These are phyloP conservation scores for Ochlodes sylvanus DNA, from an alignment of 2,888 invertebrate species.

Conservation along the genomic window DNA sequence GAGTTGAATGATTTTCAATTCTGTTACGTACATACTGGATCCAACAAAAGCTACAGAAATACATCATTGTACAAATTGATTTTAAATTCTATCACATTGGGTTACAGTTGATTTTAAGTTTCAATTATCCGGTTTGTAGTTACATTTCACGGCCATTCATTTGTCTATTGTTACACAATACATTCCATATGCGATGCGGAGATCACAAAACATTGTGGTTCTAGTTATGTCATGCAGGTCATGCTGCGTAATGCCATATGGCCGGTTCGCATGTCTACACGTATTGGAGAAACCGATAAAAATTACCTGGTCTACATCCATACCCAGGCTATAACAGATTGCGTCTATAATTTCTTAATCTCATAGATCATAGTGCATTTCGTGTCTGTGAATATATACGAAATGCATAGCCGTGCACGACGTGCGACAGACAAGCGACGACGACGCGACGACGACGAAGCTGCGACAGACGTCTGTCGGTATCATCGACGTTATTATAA, in stretches of 20 bases:
- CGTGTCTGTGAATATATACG: too few species aligned
- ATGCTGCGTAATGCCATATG: constrained; percentile 10
- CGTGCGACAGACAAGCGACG: too few species aligned
- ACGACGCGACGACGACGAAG: too few species aligned
- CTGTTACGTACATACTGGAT: background rate
- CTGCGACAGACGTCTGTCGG: too few species aligned
- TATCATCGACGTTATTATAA: too few species aligned
- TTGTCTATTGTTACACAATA: constrained; percentile 27
- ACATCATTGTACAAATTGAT: background rate
- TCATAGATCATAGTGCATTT: too few species aligned
- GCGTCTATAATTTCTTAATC: too few species aligned
- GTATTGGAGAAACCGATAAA: background rate
- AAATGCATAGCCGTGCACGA: too few species aligned
- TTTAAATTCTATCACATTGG: background rate
- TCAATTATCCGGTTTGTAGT: background rate
- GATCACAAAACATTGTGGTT: constrained; percentile 13
- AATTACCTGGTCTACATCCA: background rate
- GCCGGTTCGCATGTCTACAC: background rate
- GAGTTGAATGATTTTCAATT: constrained; percentile 14
- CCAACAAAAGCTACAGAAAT: background rate
- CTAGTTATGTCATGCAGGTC: constrained; percentile 17
- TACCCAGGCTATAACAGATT: too few species aligned
- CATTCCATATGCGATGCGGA: constrained; percentile 18
- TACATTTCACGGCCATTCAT: constrained; percentile 28
- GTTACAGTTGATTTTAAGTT: background rate